phyloP scores from a whole-genome alignment of 2,888 invertebrate genomes.

The Neoscelio sp. region DNA sequence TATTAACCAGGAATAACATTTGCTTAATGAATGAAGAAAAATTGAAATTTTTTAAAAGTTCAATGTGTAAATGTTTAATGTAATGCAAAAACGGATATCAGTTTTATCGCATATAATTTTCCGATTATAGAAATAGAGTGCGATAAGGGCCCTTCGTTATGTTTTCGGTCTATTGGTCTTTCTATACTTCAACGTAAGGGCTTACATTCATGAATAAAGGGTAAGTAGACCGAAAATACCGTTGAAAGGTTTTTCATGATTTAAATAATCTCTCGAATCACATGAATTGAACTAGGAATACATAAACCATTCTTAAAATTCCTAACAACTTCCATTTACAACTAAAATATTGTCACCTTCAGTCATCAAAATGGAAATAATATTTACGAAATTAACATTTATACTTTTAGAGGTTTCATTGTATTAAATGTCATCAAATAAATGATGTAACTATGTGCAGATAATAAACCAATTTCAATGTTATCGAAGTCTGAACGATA shows the following conservation, averaged over 20 bases:
- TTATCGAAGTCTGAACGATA: too few species aligned
- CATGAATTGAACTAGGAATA: constrained; percentile 50
- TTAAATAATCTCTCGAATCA: constrained; percentile 60
- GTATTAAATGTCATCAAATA: too few species aligned
- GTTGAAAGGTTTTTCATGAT: constrained; percentile 59
- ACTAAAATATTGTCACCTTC: background rate
- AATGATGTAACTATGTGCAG: too few species aligned
- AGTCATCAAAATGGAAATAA: background rate
- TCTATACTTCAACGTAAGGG: constrained; percentile 64
- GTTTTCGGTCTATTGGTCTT: constrained; percentile 67
- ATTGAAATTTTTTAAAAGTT: constrained; percentile 19
- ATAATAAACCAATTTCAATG: too few species aligned
- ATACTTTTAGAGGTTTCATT: too few species aligned
- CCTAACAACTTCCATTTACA: constrained; percentile 15
- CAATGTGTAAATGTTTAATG: constrained; percentile 43
- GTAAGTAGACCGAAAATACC: constrained; percentile 56
- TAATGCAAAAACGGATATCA: constrained; percentile 13
- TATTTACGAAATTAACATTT: too few species aligned
- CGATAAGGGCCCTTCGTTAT: constrained; percentile 57
- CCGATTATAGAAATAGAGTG: constrained; percentile 60
- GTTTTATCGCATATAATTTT: constrained; percentile 58
- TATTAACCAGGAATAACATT: too few species aligned
- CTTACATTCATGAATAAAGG: constrained; percentile 66
- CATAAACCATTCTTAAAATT: constrained; percentile 48
- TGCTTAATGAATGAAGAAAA: background rate